phyloP scores from a whole-genome alignment of 2,797 vertebrate genomes.

The Aphelocoma californica region DNA sequence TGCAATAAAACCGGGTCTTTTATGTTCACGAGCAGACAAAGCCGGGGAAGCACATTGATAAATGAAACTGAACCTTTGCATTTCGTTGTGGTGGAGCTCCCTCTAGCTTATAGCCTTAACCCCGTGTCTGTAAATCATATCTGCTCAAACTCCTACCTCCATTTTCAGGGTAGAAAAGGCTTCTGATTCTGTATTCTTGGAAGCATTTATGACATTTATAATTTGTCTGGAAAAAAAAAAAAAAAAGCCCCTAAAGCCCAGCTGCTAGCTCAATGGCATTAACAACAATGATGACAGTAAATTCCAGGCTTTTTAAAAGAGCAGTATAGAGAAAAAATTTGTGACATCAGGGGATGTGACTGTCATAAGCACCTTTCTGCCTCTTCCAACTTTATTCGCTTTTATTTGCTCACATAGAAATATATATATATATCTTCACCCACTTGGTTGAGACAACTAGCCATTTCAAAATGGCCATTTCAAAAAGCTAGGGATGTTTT shows the following conservation, averaged over 20 bases:
- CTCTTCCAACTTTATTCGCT: neutral
- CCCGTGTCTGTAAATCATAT: slow-evolving; percentile 17
- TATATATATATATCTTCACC: neutral
- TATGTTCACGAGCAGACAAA: slow-evolving; percentile 67
- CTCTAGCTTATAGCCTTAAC: slow-evolving; percentile 60
- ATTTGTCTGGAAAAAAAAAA: neutral
- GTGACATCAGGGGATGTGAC: neutral
- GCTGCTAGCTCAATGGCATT: neutral
- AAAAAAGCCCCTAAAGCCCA: neutral
- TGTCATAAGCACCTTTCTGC: neutral
- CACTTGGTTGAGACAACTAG: neutral
- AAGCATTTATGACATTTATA: slow-evolving; percentile 37
- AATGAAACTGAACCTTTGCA: slow-evolving; percentile 37
- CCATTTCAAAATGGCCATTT: neutral
- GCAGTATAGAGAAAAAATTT: neutral
- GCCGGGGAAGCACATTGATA: slow-evolving; percentile 54
- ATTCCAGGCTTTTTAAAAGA: neutral
- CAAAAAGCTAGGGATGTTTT: neutral
- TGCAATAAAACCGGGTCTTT: slow-evolving; percentile 69
- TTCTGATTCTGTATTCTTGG: neutral
- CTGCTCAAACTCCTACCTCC: slow-evolving; percentile 23
- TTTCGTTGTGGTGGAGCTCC: slow-evolving; percentile 64
- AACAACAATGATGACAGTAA: neutral
- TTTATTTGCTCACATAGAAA: neutral
- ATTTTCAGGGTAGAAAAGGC: slow-evolving; percentile 10